Percentiles rank a stretch among this genome's conserved stretches.
Conservation (phyloP, 1,140 invertebrate species). For the Mizuhopecten yessoensis region DNA sequence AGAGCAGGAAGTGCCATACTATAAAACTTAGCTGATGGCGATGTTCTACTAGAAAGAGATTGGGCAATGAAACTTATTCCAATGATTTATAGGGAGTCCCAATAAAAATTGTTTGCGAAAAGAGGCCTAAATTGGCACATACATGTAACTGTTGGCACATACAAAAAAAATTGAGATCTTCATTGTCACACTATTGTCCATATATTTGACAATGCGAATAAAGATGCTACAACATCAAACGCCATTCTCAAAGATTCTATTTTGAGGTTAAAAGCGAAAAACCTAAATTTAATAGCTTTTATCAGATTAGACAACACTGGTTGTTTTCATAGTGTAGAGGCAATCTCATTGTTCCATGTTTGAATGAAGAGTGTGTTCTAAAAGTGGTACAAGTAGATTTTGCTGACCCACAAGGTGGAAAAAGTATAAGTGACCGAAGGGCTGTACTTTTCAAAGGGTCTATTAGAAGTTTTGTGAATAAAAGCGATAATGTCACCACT, state of each 20-base stretch:
- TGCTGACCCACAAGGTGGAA: slow-evolving; percentile 54
- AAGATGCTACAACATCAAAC: slow-evolving; percentile 49
- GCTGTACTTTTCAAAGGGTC: slow-evolving; percentile 40
- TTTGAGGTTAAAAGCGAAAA: background rate
- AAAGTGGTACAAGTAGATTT: slow-evolving; percentile 9
- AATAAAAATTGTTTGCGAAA: slow-evolving; percentile 53
- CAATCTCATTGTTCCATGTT: background rate
- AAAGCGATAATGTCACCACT: slow-evolving; percentile 41
- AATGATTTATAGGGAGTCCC: slow-evolving; percentile 46
- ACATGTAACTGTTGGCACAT: slow-evolving; percentile 49
- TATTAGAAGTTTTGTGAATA: slow-evolving; percentile 49
- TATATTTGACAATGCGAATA: slow-evolving; percentile 52
- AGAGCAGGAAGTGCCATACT: slow-evolving; percentile 4
- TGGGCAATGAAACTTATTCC: slow-evolving; percentile 45
- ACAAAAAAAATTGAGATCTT: background rate
- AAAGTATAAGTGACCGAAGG: slow-evolving; percentile 50
- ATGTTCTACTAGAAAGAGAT: slow-evolving; percentile 44
- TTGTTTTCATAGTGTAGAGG: slow-evolving; percentile 42
- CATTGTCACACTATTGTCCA: slow-evolving; percentile 43
- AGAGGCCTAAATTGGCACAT: slow-evolving; percentile 48
- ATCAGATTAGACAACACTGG: slow-evolving; percentile 48
- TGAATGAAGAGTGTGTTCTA: too few relatives aligned
- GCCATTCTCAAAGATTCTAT: background rate
- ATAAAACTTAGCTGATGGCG: background rate
- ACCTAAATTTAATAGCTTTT: slow-evolving; percentile 27